Evolutionary conservation across 2,797 vertebrate species (phyloP).

Genomic region (Lateolabrax maculatus): DNA sequence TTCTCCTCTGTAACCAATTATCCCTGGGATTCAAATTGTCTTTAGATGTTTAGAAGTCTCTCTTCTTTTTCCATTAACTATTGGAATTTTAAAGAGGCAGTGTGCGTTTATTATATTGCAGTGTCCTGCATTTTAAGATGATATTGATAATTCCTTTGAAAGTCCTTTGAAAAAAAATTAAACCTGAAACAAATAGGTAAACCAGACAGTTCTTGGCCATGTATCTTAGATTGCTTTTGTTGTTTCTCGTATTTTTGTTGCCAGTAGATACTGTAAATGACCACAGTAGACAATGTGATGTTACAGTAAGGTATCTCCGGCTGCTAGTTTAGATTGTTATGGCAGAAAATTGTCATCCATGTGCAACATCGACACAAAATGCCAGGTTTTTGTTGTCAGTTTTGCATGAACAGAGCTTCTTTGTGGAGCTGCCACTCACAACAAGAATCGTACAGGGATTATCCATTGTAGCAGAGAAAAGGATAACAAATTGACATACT

Average conservation of each 20-base stretch:
- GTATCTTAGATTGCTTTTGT: neutral
- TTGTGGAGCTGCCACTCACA: slow-evolving; percentile 26
- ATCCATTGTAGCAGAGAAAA: neutral
- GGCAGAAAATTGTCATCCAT: slow-evolving; percentile 12
- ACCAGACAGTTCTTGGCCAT: neutral
- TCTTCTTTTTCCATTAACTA: slow-evolving; percentile 16
- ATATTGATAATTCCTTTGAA: neutral
- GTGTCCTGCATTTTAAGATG: slow-evolving; percentile 13
- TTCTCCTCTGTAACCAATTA: slow-evolving; percentile 54
- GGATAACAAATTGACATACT: neutral
- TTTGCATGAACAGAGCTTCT: neutral
- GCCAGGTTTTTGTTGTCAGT: slow-evolving; percentile 14
- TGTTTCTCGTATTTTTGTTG: neutral
- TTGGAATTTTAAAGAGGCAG: neutral
- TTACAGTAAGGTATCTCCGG: neutral
- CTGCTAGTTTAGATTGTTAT: neutral
- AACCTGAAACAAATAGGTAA: neutral
- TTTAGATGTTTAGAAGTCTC: slow-evolving; percentile 22
- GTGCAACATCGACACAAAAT: slow-evolving; percentile 6
- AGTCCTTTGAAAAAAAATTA: neutral
- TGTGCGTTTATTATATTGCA: neutral
- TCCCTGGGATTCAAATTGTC: slow-evolving; percentile 36
- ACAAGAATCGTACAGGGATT: neutral
- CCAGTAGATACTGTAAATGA: neutral
- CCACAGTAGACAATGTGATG: neutral